Conservation (phyloP, 2,113 vertebrate species). For the Acanthochromis polyacanthus region DNA sequence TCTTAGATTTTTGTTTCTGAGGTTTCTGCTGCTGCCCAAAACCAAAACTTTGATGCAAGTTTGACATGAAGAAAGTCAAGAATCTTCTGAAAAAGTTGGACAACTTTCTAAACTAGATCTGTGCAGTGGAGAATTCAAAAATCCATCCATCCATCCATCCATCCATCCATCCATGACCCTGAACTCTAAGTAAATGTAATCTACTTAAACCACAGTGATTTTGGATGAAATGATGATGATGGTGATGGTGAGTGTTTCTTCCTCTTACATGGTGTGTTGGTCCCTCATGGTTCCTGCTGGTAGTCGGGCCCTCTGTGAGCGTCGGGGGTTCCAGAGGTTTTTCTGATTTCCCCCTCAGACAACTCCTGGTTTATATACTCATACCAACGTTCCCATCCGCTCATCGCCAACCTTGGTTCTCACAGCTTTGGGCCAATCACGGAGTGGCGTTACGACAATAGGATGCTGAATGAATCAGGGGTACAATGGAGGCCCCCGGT, state of each 20-base stretch:
- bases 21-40: no score
- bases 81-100: no score
- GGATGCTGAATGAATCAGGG: slow-evolving; percentile 72
- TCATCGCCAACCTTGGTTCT: slow-evolving; percentile 79
- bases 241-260: not conserved
- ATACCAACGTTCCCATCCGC: slow-evolving; percentile 55
- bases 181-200: not conserved
- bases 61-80: no score
- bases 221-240: not conserved
- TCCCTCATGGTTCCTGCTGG: slow-evolving; percentile 75
- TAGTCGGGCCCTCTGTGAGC: slow-evolving; percentile 27
- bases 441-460: slow-evolving; percentile 71
- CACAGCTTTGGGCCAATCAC: slow-evolving; percentile 83
- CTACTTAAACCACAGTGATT: not conserved
- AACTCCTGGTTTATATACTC: slow-evolving; percentile 71
- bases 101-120: not conserved
- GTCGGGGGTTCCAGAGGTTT: not conserved
- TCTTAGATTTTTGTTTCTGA: not conserved
- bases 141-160: no score
- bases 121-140: not conserved
- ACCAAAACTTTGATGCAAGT: not conserved
- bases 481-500: slow-evolving; percentile 66
- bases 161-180: no score
- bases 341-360: slow-evolving; percentile 52
- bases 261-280: slow-evolving; percentile 77